Percentiles rank a stretch among this genome's conserved stretches.
These are phyloP conservation scores for Aphelocoma californica DNA, from an alignment of 2,797 vertebrate species.

Conservation along the genomic window DNA sequence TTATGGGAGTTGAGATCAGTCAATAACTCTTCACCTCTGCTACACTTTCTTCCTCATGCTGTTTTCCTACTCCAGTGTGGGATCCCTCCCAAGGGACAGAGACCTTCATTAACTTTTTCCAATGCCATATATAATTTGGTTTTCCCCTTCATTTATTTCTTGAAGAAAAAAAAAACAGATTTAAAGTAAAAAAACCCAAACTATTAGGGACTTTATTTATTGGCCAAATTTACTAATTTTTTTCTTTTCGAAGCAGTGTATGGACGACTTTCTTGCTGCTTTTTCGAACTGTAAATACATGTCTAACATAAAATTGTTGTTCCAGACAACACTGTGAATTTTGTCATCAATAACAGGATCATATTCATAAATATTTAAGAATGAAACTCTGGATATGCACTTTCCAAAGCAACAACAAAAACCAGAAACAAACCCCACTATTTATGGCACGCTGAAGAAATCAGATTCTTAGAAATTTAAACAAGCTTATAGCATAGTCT, in stretches of 20 bases:
- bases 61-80: background rate
- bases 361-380: background rate
- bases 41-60: background rate
- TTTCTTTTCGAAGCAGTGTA: background rate
- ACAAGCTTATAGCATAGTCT: background rate
- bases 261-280: background rate
- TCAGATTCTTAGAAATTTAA: background rate
- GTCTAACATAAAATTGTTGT: background rate
- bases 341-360: background rate
- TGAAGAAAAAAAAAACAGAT: background rate
- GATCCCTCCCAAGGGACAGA: background rate
- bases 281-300: background rate
- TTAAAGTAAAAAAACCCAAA: background rate
- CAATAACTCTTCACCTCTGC: background rate
- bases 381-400: background rate
- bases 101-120: background rate
- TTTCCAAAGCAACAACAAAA: background rate
- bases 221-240: background rate
- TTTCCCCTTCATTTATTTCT: background rate
- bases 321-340: background rate
- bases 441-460: background rate
- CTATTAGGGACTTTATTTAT: background rate
- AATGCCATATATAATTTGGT: background rate
- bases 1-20: background rate
- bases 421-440: accelerated